Percentiles rank a stretch among this genome's conserved stretches.
Evolutionary conservation across 2,888 invertebrate genomes (phyloP).

Genomic region (Antheraea assamensis): DNA sequence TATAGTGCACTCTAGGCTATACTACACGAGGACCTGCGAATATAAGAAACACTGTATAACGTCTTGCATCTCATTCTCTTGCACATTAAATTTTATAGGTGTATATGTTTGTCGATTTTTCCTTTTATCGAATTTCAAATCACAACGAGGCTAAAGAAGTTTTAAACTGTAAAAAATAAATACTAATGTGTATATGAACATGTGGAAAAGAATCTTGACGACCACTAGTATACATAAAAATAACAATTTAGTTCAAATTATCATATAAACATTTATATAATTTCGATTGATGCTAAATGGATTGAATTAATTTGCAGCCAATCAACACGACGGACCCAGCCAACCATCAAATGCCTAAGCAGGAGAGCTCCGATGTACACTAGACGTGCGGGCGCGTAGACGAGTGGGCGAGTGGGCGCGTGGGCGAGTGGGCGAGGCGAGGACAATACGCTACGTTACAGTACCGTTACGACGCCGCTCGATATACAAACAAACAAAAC

Average conservation of each 20-base stretch:
- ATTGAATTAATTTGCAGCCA: conserved; percentile 80
- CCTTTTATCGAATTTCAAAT: too few species aligned
- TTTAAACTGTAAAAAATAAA: too few species aligned
- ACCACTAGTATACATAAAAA: neutral
- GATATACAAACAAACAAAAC: conserved; percentile 46
- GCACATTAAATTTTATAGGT: too few species aligned
- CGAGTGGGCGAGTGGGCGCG: conserved; percentile 32
- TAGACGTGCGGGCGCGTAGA: conserved; percentile 55
- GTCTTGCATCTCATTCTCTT: too few species aligned
- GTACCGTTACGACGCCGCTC: conserved; percentile 60
- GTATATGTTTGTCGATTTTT: too few species aligned
- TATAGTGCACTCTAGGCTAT: too few species aligned
- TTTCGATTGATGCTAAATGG: neutral
- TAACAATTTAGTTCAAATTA: neutral
- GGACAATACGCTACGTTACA: conserved; percentile 61
- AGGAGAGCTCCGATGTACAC: conserved; percentile 93
- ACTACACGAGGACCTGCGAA: too few species aligned
- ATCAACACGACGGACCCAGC: conserved; percentile 92
- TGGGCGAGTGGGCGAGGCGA: conserved; percentile 31
- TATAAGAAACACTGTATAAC: too few species aligned
- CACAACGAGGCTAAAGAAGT: too few species aligned
- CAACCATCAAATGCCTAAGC: conserved; percentile 89
- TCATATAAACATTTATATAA: neutral
- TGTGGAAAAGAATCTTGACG: too few species aligned
- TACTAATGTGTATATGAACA: too few species aligned